Evolutionary conservation across 2,888 invertebrate genomes (phyloP).

Genomic region (Hirtodrosophila confusa): DNA sequence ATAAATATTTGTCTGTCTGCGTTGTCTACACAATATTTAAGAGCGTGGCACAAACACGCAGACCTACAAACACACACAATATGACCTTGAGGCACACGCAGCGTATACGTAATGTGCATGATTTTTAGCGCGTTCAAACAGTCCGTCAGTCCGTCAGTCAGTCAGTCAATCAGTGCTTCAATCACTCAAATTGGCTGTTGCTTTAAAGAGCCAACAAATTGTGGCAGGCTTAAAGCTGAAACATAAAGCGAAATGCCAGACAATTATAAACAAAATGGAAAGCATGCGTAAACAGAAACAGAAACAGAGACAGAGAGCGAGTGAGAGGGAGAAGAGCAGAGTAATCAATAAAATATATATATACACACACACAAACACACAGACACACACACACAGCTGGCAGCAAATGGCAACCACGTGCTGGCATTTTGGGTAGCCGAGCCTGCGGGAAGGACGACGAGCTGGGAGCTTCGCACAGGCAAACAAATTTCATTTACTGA

Average conservation of each 20-base stretch:
- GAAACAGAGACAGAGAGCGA: background rate
- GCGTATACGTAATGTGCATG: slow-evolving; percentile 48
- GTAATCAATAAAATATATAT: slow-evolving; percentile 68
- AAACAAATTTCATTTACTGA: slow-evolving; percentile 78
- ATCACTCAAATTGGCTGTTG: background rate
- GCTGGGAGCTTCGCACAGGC: slow-evolving; percentile 36
- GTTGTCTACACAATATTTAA: slow-evolving; percentile 15
- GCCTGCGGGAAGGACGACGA: slow-evolving; percentile 38
- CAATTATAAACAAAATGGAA: slow-evolving; percentile 55
- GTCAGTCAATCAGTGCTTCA: background rate
- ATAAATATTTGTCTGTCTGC: slow-evolving; percentile 39
- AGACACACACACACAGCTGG: slow-evolving; percentile 6
- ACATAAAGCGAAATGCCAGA: slow-evolving; percentile 33
- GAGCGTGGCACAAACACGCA: background rate
- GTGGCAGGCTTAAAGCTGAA: slow-evolving; percentile 24
- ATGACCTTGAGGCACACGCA: slow-evolving; percentile 55
- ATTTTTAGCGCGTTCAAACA: slow-evolving; percentile 10
- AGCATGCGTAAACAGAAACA: slow-evolving; percentile 35
- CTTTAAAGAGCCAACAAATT: slow-evolving; percentile 10
- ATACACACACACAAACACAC: slow-evolving; percentile 4
- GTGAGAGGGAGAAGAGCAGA: slow-evolving; percentile 10
- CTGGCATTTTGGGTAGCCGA: slow-evolving; percentile 50
- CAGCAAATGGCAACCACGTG: slow-evolving; percentile 58
- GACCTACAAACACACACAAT: background rate
- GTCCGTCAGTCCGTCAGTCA: slow-evolving; percentile 1